phyloP scores from a whole-genome alignment of 2,888 invertebrate species.

The Xestia ashworthii region DNA sequence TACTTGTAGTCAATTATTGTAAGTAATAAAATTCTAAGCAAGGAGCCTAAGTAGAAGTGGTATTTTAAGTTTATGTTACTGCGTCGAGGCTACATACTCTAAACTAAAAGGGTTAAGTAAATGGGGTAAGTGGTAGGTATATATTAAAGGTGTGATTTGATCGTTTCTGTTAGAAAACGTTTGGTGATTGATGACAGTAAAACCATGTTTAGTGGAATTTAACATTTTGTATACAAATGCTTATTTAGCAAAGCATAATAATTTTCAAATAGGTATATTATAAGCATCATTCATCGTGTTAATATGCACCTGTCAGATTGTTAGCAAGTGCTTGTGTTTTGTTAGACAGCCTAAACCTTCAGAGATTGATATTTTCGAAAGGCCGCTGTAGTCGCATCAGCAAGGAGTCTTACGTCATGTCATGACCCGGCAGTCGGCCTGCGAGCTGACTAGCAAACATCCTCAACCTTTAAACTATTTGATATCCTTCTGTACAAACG shows the following conservation, averaged over 20 bases:
- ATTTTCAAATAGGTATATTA: conserved; percentile 14
- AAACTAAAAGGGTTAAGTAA: conserved; percentile 10
- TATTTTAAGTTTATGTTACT: conserved; percentile 4
- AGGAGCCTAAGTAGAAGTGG: not conserved
- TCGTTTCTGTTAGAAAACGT: not conserved
- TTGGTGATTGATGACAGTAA: conserved; percentile 35
- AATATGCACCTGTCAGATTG: conserved; percentile 41
- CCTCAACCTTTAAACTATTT: conserved; percentile 87
- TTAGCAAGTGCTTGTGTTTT: conserved; percentile 30
- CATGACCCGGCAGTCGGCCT: conserved; percentile 70
- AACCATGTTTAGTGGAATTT: conserved; percentile 7
- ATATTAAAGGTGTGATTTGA: not conserved
- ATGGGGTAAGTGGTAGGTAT: conserved; percentile 12
- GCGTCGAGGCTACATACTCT: conserved; percentile 7
- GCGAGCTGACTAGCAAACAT: conserved; percentile 77
- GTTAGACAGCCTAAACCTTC: conserved; percentile 68
- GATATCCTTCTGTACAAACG: conserved; percentile 68
- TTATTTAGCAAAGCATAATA: not conserved
- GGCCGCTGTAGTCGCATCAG: conserved; percentile 70
- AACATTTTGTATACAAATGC: conserved; percentile 7
- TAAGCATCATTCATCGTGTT: conserved; percentile 31
- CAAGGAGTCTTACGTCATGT: conserved; percentile 79
- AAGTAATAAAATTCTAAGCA: conserved; percentile 14
- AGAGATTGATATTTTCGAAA: conserved; percentile 72
- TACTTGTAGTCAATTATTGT: conserved; percentile 6